phyloP scores from a whole-genome alignment of 2,888 invertebrate species.

The Arge pagana region DNA sequence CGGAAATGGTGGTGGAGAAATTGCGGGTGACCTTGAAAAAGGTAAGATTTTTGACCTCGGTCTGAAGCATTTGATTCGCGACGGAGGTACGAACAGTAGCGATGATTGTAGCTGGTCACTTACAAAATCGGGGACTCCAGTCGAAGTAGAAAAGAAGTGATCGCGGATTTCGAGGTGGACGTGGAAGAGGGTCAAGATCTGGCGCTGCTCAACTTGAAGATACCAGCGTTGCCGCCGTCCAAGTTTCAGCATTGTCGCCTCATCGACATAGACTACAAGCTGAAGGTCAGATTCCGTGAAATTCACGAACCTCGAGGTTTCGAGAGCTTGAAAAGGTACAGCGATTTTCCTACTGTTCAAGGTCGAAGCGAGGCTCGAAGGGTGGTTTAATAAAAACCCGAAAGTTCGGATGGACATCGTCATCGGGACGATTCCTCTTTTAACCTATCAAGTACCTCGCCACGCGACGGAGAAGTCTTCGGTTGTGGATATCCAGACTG shows the following conservation, averaged over 20 bases:
- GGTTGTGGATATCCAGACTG: background rate
- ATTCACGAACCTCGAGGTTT: no score
- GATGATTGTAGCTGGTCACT: constrained; percentile 11
- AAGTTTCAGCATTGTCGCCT: constrained; percentile 8
- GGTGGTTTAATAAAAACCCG: constrained; percentile 22
- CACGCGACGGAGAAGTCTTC: constrained; percentile 6
- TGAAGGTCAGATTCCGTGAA: constrained; percentile 15
- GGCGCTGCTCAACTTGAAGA: constrained; percentile 10
- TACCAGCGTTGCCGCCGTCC: constrained; percentile 20
- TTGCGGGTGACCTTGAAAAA: constrained; percentile 18
- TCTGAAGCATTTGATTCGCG: constrained; percentile 7
- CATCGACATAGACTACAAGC: constrained; percentile 17
- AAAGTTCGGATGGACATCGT: constrained; percentile 20
- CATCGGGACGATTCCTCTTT: constrained; percentile 26
- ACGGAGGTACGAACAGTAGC: background rate
- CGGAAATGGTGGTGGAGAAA: constrained; percentile 20
- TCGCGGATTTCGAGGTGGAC: constrained; percentile 17
- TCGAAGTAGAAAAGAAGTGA: constrained; percentile 17
- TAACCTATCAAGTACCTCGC: constrained; percentile 17
- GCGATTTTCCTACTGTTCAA: background rate
- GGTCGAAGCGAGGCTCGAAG: constrained; percentile 21
- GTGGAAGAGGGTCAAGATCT: constrained; percentile 16
- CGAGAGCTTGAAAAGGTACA: no score
- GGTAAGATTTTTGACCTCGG: constrained; percentile 9
- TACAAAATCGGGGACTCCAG: no score